Evolutionary conservation across 1,140 invertebrate genomes (phyloP).

Genomic region (Pseudomyrmex concolor): DNA sequence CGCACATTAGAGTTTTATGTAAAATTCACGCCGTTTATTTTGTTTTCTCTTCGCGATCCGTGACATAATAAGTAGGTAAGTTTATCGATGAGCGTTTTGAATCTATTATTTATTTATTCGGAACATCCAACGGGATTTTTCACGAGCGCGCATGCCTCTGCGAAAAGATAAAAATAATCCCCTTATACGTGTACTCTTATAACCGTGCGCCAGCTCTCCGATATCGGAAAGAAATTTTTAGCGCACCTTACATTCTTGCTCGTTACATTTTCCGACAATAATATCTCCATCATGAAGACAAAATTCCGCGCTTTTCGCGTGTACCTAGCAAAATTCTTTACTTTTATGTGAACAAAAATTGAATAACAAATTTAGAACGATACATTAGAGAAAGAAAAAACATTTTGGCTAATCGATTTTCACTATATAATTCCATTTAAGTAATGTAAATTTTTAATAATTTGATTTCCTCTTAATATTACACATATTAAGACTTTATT

Average conservation of each 20-base stretch:
- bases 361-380: background rate
- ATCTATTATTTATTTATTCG: conserved; percentile 55
- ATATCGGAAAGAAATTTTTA: conserved; percentile 58
- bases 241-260: conserved; percentile 5
- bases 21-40: conserved; percentile 34
- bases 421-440: no score
- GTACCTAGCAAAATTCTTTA: conserved; percentile 3
- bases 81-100: conserved; percentile 44
- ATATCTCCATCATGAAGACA: conserved; percentile 18
- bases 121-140: conserved; percentile 44
- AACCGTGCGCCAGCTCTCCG: background rate
- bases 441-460: no score
- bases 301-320: background rate
- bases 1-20: conserved; percentile 42
- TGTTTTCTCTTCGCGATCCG: conserved; percentile 1
- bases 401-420: no score
- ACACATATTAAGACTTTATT: no score
- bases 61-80: background rate
- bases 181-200: conserved; percentile 8
- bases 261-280: conserved; percentile 33
- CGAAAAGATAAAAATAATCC: conserved; percentile 39
- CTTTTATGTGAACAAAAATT: conserved; percentile 12
- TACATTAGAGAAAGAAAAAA: background rate
- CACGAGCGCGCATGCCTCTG: background rate
- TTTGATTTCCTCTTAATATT: no score